These are phyloP conservation scores for Aphelinus certus DNA, from an alignment of 1,140 invertebrate species.

Conservation along the genomic window DNA sequence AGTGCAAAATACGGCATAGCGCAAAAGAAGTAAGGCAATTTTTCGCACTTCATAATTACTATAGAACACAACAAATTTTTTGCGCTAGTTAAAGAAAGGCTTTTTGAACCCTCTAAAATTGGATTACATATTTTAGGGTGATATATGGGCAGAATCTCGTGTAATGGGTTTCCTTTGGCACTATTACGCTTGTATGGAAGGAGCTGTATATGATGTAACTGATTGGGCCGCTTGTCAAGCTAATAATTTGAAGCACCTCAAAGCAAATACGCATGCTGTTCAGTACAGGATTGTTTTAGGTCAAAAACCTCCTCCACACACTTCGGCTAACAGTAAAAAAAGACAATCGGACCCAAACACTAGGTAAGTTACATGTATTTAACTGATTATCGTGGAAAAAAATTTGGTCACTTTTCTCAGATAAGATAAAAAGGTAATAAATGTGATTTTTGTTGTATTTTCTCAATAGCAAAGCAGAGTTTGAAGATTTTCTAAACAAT, in stretches of 20 bases:
- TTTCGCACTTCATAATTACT: too few species aligned
- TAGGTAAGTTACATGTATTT: constrained; percentile 46
- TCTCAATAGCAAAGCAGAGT: constrained; percentile 68
- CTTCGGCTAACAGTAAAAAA: constrained; percentile 53
- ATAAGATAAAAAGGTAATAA: constrained; percentile 9
- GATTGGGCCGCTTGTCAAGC: constrained; percentile 95
- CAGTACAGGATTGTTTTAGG: constrained; percentile 92
- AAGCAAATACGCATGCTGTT: constrained; percentile 89
- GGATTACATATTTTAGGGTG: constrained; percentile 72
- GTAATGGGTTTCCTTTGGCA: constrained; percentile 89
- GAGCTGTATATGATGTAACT: constrained; percentile 92
- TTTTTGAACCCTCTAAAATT: constrained; percentile 1
- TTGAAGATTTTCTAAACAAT: constrained; percentile 73
- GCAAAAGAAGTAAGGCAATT: constrained; percentile 80
- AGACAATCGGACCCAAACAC: constrained; percentile 55
- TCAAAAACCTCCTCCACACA: constrained; percentile 67
- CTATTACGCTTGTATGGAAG: constrained; percentile 97
- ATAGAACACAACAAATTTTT: too few species aligned
- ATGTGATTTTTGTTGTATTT: constrained; percentile 33
- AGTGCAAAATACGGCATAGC: constrained; percentile 90
- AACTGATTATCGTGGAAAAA: constrained; percentile 11
- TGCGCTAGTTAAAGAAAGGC: background rate
- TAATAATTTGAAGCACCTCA: constrained; percentile 79
- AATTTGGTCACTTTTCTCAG: constrained; percentile 4
- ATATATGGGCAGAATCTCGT: constrained; percentile 94